Percentiles rank a stretch among this genome's conserved stretches.
Conservation (phyloP, 2,113 vertebrate genomes). For the Amphiprion ocellaris region DNA sequence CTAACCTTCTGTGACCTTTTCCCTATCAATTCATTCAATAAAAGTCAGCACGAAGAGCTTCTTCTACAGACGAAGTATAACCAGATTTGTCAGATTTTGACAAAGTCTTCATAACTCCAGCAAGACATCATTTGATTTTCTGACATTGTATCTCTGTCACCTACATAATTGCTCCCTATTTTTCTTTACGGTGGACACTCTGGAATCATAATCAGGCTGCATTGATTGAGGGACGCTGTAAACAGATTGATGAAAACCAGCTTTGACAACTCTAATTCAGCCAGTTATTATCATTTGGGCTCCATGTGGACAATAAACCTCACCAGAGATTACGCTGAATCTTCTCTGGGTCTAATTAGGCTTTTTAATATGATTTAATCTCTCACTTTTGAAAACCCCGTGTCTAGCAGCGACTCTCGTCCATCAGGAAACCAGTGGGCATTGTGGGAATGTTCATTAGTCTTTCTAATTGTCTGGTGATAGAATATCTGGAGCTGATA, state of each 20-base stretch:
- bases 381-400: conserved; percentile 36
- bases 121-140: background rate
- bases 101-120: background rate
- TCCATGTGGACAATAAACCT: conserved; percentile 43
- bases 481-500: conserved; percentile 35
- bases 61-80: background rate
- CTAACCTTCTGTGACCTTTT: background rate
- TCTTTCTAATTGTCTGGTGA: conserved; percentile 62
- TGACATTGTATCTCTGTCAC: conserved; percentile 20
- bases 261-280: conserved; percentile 59
- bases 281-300: conserved; percentile 26
- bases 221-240: conserved; percentile 41
- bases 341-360: conserved; percentile 58
- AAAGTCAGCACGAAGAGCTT: background rate
- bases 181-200: conserved; percentile 29
- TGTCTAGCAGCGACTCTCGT: background rate
- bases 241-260: conserved; percentile 64
- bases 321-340: conserved; percentile 37
- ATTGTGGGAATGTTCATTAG: conserved; percentile 60
- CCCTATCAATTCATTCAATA: background rate
- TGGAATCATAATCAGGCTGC: conserved; percentile 55
- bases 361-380: conserved; percentile 61
- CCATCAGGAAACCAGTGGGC: conserved; percentile 13
- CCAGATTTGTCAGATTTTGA: background rate
- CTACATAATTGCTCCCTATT: conserved; percentile 50